These are phyloP conservation scores for Caenorhabditis sp. DNA, from an alignment of 2,888 invertebrate species.

Conservation along the genomic window DNA sequence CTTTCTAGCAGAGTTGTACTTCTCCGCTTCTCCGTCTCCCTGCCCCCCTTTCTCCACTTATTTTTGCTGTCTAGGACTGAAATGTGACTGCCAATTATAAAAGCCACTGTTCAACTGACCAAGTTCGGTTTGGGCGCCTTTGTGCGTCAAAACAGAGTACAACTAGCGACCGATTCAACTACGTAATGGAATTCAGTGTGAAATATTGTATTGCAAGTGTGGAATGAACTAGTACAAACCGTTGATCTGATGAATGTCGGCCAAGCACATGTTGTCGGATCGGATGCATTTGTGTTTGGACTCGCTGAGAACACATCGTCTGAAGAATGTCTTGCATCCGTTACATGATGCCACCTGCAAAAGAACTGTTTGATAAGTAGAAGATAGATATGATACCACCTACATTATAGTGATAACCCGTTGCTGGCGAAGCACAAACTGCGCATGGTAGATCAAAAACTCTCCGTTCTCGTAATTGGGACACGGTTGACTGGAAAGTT, in stretches of 20 bases:
- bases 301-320: constrained; percentile 61
- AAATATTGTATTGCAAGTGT: constrained; percentile 10
- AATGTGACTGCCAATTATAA: constrained; percentile 45
- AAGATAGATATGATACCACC: constrained; percentile 1
- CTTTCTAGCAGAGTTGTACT: not conserved
- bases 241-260: constrained; percentile 13
- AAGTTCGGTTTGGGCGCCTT: constrained; percentile 39
- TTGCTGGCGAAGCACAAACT: constrained; percentile 65
- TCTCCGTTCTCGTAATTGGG: constrained; percentile 42
- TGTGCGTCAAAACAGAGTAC: constrained; percentile 59
- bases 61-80: constrained; percentile 13
- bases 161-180: constrained; percentile 47
- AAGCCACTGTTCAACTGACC: constrained; percentile 58
- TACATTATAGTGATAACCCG: constrained; percentile 75
- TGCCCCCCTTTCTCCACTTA: not conserved
- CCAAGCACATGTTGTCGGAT: constrained; percentile 49
- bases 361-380: not conserved
- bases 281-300: constrained; percentile 53
- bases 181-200: constrained; percentile 45
- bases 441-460: constrained; percentile 68
- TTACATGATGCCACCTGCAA: constrained; percentile 68
- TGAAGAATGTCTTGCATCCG: constrained; percentile 71
- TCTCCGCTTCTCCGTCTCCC: not conserved
- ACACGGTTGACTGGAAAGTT: constrained; percentile 60
- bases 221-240: constrained; percentile 50